Evolutionary conservation across 2,113 vertebrate genomes (phyloP).

Genomic region (Caloenas nicobarica): DNA sequence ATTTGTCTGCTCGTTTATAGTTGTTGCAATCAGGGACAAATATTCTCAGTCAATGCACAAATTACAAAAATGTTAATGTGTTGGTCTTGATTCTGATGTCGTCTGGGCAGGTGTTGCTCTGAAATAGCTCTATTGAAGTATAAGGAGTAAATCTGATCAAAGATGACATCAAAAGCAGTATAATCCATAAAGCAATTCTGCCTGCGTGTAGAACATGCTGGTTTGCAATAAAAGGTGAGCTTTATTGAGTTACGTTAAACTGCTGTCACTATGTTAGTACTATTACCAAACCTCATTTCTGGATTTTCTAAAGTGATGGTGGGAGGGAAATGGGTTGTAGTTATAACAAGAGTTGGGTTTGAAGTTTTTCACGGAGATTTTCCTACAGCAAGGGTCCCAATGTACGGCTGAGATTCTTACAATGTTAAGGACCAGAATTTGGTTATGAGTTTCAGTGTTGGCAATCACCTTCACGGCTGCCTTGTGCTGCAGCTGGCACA

Average conservation of each 20-base stretch:
- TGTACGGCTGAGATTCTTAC: rapidly evolving
- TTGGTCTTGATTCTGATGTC: background rate
- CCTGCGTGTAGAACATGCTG: background rate
- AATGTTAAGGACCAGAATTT: background rate
- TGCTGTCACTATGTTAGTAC: background rate
- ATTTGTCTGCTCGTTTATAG: background rate
- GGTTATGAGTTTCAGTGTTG: background rate
- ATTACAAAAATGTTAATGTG: background rate
- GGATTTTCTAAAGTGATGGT: background rate
- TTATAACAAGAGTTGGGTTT: background rate
- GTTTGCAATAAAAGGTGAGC: background rate
- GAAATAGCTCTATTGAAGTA: constrained; percentile 2
- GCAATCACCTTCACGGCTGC: background rate
- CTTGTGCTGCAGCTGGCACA: background rate
- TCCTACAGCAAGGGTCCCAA: background rate
- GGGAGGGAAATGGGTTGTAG: background rate
- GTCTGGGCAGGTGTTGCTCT: background rate
- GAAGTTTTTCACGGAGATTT: background rate
- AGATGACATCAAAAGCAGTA: constrained; percentile 39
- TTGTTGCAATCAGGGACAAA: background rate
- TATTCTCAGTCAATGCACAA: background rate
- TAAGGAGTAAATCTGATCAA: constrained; percentile 16
- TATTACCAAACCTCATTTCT: background rate
- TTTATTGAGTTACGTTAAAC: background rate
- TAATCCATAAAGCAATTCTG: constrained; percentile 17